phyloP scores from a whole-genome alignment of 2,888 invertebrate genomes.

The Microctonus brassicae region DNA sequence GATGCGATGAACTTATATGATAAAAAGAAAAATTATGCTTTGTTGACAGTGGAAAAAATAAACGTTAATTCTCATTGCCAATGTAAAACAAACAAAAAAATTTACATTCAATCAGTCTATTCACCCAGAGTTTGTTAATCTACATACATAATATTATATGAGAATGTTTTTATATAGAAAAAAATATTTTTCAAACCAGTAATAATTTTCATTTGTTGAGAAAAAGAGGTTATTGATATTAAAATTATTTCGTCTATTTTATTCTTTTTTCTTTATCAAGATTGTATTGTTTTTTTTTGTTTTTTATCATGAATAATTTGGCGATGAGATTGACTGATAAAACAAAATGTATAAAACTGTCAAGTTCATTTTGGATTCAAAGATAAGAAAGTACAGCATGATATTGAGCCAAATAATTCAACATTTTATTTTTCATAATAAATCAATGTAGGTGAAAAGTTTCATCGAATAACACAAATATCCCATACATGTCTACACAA shows the following conservation, averaged over 20 bases:
- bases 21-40: conserved; percentile 34
- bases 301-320: too few species aligned
- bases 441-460: conserved; percentile 1
- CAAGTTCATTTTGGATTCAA: not conserved
- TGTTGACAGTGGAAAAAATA: conserved; percentile 2
- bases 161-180: not conserved
- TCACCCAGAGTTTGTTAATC: conserved; percentile 20
- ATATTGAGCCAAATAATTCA: not conserved
- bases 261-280: conserved; percentile 21
- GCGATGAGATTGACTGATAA: conserved; percentile 46
- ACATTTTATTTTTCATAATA: conserved; percentile 19
- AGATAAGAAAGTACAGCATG: not conserved
- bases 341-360: conserved; percentile 35
- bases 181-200: not conserved
- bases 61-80: conserved; percentile 52
- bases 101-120: conserved; percentile 24
- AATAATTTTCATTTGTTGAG: not conserved
- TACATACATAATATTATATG: conserved; percentile 7
- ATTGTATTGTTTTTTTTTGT: too few species aligned
- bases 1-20: conserved; percentile 30
- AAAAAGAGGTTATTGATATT: not conserved
- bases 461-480: not conserved
- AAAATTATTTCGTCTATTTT: not conserved
- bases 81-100: conserved; percentile 47
- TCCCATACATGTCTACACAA: not conserved